A percentile compares a stretch with the other conserved stretches of the same genome.
phyloP scores from a whole-genome alignment of 2,113 vertebrate genomes.

The Morone chrysops region DNA sequence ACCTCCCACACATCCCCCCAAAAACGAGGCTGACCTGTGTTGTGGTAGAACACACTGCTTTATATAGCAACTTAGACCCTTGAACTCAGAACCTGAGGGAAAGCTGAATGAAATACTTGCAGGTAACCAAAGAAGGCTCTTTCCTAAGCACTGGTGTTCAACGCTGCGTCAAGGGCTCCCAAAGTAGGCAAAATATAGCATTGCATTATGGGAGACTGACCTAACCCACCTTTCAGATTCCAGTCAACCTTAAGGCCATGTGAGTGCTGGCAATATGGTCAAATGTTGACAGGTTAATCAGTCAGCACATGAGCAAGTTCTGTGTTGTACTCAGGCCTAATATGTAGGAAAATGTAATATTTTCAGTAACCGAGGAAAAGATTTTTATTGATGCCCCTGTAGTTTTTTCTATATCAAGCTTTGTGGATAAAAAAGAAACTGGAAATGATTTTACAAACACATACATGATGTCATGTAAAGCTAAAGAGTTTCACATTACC shows the following conservation, averaged over 20 bases:
- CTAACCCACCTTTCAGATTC: constrained; percentile 47
- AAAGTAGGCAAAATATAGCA: constrained; percentile 24
- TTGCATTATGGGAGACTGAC: constrained; percentile 37
- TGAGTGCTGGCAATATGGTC: constrained; percentile 19
- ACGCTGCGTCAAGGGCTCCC: constrained; percentile 33
- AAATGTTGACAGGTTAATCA: constrained; percentile 62
- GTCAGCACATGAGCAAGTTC: constrained; percentile 32
- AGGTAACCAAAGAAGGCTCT: constrained; percentile 24
- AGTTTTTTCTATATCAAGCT: not conserved
- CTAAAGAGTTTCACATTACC: constrained; percentile 54
- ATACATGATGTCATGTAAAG: constrained; percentile 32
- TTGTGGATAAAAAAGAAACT: not conserved
- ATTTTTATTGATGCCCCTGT: not conserved
- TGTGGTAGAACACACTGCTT: not conserved
- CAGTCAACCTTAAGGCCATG: constrained; percentile 42
- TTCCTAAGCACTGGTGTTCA: constrained; percentile 18
- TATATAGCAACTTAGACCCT: not conserved
- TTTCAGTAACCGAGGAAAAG: constrained; percentile 27
- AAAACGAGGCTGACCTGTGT: not conserved
- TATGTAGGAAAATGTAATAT: constrained; percentile 50
- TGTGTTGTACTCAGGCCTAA: constrained; percentile 26
- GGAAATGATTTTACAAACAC: constrained; percentile 13
- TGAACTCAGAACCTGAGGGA: constrained; percentile 26
- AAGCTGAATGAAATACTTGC: constrained; percentile 43
- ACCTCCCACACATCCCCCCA: too few relatives aligned